A percentile compares a stretch with the other conserved stretches of the same genome.
phyloP scores from a whole-genome alignment of 35 echinoderm and acorn worm species.

The Stichopus chloronotus region DNA sequence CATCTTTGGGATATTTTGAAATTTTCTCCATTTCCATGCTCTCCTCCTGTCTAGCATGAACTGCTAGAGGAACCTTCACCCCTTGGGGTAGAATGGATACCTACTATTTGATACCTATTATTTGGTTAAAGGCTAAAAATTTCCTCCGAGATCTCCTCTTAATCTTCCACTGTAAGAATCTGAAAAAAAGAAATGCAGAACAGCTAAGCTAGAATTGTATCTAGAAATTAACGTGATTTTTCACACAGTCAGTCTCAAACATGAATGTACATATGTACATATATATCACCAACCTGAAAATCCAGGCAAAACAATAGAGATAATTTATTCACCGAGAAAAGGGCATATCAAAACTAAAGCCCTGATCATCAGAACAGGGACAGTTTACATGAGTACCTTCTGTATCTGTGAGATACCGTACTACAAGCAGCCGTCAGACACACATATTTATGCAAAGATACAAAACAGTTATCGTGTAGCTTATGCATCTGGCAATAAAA shows the following conservation, averaged over 20 bases:
- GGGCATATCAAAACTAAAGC: too few species aligned
- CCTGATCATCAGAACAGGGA: too few species aligned
- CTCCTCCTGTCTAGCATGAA: not conserved
- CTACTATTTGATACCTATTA: not conserved
- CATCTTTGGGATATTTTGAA: conserved; percentile 16
- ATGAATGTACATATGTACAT: not conserved
- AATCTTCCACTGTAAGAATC: conserved; percentile 19
- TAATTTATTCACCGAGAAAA: not conserved
- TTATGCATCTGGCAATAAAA: not conserved
- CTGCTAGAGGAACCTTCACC: not conserved
- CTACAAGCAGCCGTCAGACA: too few species aligned
- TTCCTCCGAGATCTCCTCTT: conserved; percentile 34
- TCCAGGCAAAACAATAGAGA: not conserved
- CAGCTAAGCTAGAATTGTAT: not conserved
- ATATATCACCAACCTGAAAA: not conserved
- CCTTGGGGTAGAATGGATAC: not conserved
- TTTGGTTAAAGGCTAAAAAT: not conserved
- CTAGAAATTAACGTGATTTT: not conserved
- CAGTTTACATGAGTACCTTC: too few species aligned
- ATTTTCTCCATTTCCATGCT: not conserved
- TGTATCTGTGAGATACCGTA: too few species aligned
- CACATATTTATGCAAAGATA: not conserved
- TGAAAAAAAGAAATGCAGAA: not conserved
- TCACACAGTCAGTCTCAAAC: not conserved
- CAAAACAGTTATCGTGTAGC: not conserved